These are phyloP conservation scores for Dasyprocta punctata DNA, from an alignment of 2,113 vertebrate genomes.

Conservation along the genomic window DNA sequence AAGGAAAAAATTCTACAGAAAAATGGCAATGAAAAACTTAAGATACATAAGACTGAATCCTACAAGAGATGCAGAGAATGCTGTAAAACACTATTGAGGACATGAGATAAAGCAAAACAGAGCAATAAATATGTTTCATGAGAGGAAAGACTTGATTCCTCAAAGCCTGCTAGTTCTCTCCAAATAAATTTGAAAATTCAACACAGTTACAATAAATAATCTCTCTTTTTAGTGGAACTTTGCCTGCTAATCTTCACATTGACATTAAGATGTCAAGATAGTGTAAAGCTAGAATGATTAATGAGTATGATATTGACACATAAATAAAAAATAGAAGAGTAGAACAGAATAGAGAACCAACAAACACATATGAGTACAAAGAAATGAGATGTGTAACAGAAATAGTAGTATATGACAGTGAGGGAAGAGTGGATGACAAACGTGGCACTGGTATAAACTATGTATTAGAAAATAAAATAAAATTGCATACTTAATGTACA, in stretches of 20 bases:
- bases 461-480: not conserved
- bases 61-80: not conserved
- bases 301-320: not conserved
- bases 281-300: constrained; percentile 1
- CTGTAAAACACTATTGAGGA: not conserved
- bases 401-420: not conserved
- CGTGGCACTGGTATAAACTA: not conserved
- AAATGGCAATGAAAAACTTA: not conserved
- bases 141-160: not conserved
- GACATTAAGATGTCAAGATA: constrained; percentile 19
- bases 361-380: not conserved
- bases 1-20: not conserved
- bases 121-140: not conserved
- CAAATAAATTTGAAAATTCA: constrained; percentile 40
- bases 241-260: constrained; percentile 21
- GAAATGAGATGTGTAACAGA: not conserved
- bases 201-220: not conserved
- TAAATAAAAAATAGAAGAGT: not conserved
- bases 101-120: not conserved
- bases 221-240: not conserved
- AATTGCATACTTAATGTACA: not conserved
- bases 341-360: not conserved
- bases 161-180: not conserved
- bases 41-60: not conserved
- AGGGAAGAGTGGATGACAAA: not conserved